Conservation (phyloP, 2,113 vertebrate species). For the Eublepharis macularius region DNA sequence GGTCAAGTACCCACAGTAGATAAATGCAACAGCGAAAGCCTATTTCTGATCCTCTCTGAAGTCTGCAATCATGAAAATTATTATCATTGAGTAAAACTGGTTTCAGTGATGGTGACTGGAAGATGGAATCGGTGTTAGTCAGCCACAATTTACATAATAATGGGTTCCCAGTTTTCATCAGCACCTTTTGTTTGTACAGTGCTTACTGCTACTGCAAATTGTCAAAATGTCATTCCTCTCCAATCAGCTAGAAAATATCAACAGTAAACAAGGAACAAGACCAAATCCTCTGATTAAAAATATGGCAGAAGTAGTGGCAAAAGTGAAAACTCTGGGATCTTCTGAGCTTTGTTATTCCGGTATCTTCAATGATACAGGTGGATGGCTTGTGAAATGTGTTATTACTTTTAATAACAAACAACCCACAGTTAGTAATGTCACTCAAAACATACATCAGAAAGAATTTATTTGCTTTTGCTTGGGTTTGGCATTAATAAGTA, state of each 20-base stretch:
- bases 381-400: constrained; percentile 50
- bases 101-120: constrained; percentile 82
- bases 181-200: constrained; percentile 91
- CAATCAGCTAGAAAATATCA: constrained; percentile 85
- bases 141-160: constrained; percentile 95
- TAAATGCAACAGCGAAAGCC: constrained; percentile 83
- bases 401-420: constrained; percentile 68
- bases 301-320: constrained; percentile 55
- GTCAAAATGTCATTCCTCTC: constrained; percentile 92
- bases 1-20: constrained; percentile 86
- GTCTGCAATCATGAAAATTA: constrained; percentile 95
- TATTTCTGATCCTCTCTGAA: constrained; percentile 87
- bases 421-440: constrained; percentile 36
- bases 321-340: constrained; percentile 47
- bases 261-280: constrained; percentile 84
- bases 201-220: constrained; percentile 89
- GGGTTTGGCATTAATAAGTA: constrained; percentile 12
- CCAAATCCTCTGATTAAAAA: constrained; percentile 84
- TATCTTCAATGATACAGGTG: constrained; percentile 50
- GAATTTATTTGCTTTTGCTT: constrained; percentile 39
- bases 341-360: constrained; percentile 40
- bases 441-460: constrained; percentile 30
- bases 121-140: constrained; percentile 88
- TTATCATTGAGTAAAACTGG: constrained; percentile 87
- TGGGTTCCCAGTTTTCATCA: constrained; percentile 89